These are phyloP conservation scores for Orchestes rusci DNA, from an alignment of 2,888 invertebrate species.

Conservation along the genomic window DNA sequence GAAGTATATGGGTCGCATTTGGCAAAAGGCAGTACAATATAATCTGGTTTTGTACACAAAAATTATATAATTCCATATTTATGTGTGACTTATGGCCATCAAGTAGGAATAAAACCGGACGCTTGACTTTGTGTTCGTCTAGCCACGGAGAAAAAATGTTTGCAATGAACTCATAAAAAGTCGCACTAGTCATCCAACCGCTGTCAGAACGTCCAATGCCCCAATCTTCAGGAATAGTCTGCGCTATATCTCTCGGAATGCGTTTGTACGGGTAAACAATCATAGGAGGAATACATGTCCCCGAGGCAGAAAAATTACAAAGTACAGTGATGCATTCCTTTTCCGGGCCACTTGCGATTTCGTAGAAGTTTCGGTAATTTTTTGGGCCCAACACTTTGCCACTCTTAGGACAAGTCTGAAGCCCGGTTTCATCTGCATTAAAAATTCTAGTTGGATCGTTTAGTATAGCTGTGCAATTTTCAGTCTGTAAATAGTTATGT, in stretches of 20 bases:
- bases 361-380: conserved; percentile 7
- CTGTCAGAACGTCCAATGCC: conserved; percentile 27
- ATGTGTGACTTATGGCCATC: conserved; percentile 3
- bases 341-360: conserved; percentile 8
- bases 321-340: conserved; percentile 26
- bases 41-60: background rate
- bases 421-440: conserved; percentile 24
- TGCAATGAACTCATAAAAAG: conserved; percentile 5
- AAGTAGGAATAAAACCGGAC: conserved; percentile 6
- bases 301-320: conserved; percentile 21
- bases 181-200: conserved; percentile 29
- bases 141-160: conserved; percentile 6
- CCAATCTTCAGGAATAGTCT: conserved; percentile 26
- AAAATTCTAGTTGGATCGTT: conserved; percentile 16
- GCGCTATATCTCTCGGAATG: conserved; percentile 25
- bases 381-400: conserved; percentile 8
- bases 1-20: background rate
- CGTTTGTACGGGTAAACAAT: conserved; percentile 29
- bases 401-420: conserved; percentile 13
- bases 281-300: conserved; percentile 27
- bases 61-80: conserved; percentile 1
- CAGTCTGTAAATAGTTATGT: conserved; percentile 7
- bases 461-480: conserved; percentile 12
- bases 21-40: conserved; percentile 2
- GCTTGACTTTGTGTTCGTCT: background rate